A percentile compares a stretch with the other conserved stretches of the same genome.
phyloP scores from a whole-genome alignment of 2,797 vertebrate species.

The Sebastes variabilis region DNA sequence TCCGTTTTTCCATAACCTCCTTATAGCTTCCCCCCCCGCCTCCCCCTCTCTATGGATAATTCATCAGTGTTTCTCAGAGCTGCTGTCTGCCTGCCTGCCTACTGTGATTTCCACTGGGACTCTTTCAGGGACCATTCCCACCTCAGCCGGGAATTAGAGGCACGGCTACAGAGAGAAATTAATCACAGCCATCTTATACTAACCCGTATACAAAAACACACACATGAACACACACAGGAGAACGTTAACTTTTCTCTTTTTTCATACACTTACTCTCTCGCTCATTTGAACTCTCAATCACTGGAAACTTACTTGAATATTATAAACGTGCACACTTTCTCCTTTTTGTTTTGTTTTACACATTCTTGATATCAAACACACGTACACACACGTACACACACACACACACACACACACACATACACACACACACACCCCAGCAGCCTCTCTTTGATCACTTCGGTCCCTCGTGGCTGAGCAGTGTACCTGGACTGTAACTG shows the following conservation, averaged over 20 bases:
- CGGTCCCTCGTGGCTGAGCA: slow-evolving; percentile 14
- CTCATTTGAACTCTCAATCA: background rate
- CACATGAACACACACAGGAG: background rate
- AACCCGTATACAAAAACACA: slow-evolving; percentile 33
- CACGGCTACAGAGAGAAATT: slow-evolving; percentile 74
- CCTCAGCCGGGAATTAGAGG: slow-evolving; percentile 78
- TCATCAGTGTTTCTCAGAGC: slow-evolving; percentile 81
- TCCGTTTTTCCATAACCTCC: slow-evolving; percentile 6
- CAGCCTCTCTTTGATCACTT: slow-evolving; percentile 25
- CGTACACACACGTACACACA: background rate
- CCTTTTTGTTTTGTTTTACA: background rate
- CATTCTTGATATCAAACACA: slow-evolving; percentile 5
- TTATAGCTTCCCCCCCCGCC: background rate
- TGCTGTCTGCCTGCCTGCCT: slow-evolving; percentile 74
- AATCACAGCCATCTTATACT: slow-evolving; percentile 77
- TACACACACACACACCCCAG: background rate
- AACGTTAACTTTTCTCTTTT: slow-evolving; percentile 3
- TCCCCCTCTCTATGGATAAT: slow-evolving; percentile 76
- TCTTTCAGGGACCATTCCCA: slow-evolving; percentile 76
- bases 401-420: background rate
- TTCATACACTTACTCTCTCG: background rate
- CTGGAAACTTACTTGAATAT: background rate
- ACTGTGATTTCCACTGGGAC: slow-evolving; percentile 84
- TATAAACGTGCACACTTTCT: background rate
- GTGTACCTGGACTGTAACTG: slow-evolving; percentile 19